Evolutionary conservation across 2,113 vertebrate species (phyloP).

Genomic region (Hiodon tergisus): DNA sequence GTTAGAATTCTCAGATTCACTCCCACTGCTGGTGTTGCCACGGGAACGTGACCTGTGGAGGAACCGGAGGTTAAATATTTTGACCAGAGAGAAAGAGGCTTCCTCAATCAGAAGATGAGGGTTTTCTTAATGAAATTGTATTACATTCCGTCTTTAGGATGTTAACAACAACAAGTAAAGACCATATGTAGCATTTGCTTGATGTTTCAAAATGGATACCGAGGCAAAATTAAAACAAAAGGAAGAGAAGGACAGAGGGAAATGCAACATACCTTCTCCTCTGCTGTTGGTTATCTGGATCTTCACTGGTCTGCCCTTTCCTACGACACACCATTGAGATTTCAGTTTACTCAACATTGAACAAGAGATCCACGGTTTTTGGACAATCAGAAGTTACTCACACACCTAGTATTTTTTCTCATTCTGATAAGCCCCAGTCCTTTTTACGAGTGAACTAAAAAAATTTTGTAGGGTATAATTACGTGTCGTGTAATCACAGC

Average conservation of each 20-base stretch:
- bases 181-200: background rate
- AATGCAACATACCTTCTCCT: slow-evolving; percentile 64
- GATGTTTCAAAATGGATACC: background rate
- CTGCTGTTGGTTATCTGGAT: slow-evolving; percentile 69
- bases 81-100: slow-evolving; percentile 9
- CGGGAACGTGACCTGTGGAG: slow-evolving; percentile 72
- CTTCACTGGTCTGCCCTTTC: slow-evolving; percentile 69
- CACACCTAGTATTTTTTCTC: slow-evolving; percentile 23
- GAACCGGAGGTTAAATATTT: slow-evolving; percentile 27
- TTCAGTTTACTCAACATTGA: slow-evolving; percentile 7
- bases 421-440: background rate
- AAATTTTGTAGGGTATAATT: no score
- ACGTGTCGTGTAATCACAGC: no score
- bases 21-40: slow-evolving; percentile 84
- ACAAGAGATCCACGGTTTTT: background rate
- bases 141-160: background rate
- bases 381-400: slow-evolving; percentile 18
- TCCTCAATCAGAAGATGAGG: background rate
- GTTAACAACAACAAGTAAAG: background rate
- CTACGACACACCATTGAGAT: slow-evolving; percentile 46
- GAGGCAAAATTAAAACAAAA: background rate
- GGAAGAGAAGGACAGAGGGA: background rate
- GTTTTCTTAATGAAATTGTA: no score
- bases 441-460: no score
- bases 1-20: slow-evolving; percentile 80